Conservation (phyloP, 2,113 vertebrate genomes). For the Microtus montanus region DNA sequence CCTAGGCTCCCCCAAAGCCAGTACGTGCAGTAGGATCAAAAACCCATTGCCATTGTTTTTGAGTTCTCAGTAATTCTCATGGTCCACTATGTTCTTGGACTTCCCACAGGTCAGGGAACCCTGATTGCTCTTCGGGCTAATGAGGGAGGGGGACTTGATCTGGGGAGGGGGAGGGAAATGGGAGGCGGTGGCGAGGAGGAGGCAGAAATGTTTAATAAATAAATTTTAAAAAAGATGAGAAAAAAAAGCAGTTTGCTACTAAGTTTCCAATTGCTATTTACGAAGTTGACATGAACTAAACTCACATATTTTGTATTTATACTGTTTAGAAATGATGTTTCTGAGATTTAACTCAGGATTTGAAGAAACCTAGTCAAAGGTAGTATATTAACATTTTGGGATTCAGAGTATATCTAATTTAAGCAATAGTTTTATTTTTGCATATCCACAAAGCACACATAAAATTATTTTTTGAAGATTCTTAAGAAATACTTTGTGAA, state of each 20-base stretch:
- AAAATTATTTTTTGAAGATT: not conserved
- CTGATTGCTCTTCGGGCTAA: too few species aligned
- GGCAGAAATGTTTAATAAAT: too few species aligned
- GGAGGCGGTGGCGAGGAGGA: too few species aligned
- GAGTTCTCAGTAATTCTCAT: too few species aligned
- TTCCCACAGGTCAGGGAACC: too few species aligned
- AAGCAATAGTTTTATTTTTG: not conserved
- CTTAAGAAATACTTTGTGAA: slow-evolving; percentile 1
- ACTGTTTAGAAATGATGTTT: not conserved
- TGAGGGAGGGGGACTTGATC: too few species aligned
- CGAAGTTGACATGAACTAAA: not conserved
- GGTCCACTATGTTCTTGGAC: too few species aligned
- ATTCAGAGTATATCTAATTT: not conserved
- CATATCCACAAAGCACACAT: not conserved
- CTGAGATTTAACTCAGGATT: not conserved
- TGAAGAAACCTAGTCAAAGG: not conserved
- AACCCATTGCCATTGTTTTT: too few species aligned
- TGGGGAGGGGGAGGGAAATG: too few species aligned
- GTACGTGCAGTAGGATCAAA: too few species aligned
- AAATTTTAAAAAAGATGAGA: too few species aligned
- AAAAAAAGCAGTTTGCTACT: not conserved
- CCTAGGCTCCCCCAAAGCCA: too few species aligned
- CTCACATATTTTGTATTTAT: not conserved
- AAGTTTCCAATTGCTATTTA: not conserved
- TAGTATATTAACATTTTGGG: not conserved